Percentiles rank a stretch among this genome's conserved stretches.
Evolutionary conservation across 2,797 vertebrate genomes (phyloP).

Genomic region (Pterois miles): DNA sequence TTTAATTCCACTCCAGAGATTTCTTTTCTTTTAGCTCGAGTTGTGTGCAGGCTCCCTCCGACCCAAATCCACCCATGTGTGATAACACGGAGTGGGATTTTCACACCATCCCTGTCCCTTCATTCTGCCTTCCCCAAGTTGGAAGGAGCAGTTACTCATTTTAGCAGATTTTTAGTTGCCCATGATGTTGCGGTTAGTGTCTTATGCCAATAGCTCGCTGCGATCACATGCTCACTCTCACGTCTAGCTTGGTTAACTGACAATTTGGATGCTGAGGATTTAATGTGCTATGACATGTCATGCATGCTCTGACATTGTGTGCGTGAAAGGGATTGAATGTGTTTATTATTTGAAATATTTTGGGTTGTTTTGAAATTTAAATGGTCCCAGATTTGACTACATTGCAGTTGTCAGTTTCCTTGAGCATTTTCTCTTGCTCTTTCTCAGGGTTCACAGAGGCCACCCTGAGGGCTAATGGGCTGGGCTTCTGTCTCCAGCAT

Average conservation of each 20-base stretch:
- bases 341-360: not conserved
- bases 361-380: not conserved
- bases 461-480: constrained; percentile 18
- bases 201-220: constrained; percentile 18
- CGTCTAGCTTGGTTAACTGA: not conserved
- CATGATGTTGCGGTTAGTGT: constrained; percentile 20
- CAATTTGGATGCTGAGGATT: not conserved
- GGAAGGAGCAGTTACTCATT: constrained; percentile 11
- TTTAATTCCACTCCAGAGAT: not conserved
- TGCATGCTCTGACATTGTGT: not conserved
- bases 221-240: constrained; percentile 30
- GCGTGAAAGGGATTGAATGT: not conserved
- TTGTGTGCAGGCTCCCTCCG: constrained; percentile 5
- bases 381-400: not conserved
- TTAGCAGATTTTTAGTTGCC: constrained; percentile 12
- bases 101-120: constrained; percentile 5
- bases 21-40: not conserved
- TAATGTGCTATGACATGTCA: not conserved
- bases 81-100: constrained; percentile 46
- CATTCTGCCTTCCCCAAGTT: not conserved
- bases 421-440: not conserved
- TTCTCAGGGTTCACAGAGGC: not conserved
- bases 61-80: constrained; percentile 34
- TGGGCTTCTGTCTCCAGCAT: constrained; percentile 15
- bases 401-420: not conserved